A percentile compares a stretch with the other conserved stretches of the same genome.
Evolutionary conservation across 2,113 vertebrate genomes (phyloP).

Genomic region (Vombatus ursinus): DNA sequence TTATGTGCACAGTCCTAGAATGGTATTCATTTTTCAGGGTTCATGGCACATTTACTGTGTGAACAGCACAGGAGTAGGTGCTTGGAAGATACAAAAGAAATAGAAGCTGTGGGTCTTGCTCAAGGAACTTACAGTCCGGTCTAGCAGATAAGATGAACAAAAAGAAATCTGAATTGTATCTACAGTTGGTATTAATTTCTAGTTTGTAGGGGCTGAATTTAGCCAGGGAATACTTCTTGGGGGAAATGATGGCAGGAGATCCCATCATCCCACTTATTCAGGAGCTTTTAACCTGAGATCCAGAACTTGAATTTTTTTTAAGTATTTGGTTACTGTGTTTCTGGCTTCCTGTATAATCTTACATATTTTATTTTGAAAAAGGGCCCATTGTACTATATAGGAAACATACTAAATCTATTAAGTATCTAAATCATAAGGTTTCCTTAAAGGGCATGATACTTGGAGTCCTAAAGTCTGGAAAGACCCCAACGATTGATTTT

Average conservation of each 20-base stretch:
- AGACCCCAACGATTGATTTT: neutral
- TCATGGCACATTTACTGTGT: neutral
- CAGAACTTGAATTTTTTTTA: neutral
- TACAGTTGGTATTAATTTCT: neutral
- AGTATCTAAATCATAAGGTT: neutral
- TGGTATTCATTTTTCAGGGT: neutral
- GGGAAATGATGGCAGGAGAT: neutral
- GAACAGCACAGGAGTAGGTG: slow-evolving; percentile 4
- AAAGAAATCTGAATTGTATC: neutral
- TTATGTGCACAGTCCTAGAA: neutral
- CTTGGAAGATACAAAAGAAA: slow-evolving; percentile 1
- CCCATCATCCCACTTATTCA: neutral
- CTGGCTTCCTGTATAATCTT: neutral
- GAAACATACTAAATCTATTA: neutral
- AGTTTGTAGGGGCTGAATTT: neutral
- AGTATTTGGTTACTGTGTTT: neutral
- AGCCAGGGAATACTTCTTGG: neutral
- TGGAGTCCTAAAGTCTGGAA: slow-evolving; percentile 8
- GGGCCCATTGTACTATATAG: neutral
- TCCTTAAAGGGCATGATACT: neutral
- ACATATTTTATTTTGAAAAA: neutral
- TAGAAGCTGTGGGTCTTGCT: neutral
- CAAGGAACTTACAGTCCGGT: neutral
- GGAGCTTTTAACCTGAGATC: neutral
- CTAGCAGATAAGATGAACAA: neutral